Percentiles rank a stretch among this genome's conserved stretches.
These are phyloP conservation scores for Choloepus didactylus DNA, from an alignment of 2,797 vertebrate genomes.

Conservation along the genomic window DNA sequence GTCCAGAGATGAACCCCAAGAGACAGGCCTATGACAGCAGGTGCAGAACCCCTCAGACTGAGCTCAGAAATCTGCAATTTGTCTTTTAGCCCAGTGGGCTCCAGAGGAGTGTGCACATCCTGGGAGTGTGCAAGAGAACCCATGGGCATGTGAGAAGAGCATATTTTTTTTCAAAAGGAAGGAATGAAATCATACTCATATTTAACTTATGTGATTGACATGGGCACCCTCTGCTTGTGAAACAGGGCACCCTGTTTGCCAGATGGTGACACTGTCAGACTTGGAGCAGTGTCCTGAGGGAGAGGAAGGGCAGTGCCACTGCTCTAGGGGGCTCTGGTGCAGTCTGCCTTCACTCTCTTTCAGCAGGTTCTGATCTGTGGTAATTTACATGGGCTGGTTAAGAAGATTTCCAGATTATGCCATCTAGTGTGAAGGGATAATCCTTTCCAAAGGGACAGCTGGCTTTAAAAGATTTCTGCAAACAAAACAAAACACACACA, in stretches of 20 bases:
- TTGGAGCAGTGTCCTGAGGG: not conserved
- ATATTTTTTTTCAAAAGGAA: not conserved
- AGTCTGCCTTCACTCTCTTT: not conserved
- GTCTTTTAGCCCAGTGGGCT: too few relatives aligned
- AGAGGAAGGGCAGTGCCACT: too few relatives aligned
- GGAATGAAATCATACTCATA: not conserved
- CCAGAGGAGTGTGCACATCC: not conserved
- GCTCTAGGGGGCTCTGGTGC: not conserved
- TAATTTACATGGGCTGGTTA: not conserved
- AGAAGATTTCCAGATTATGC: conserved; percentile 54
- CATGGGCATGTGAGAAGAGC: not conserved
- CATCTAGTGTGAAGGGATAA: not conserved
- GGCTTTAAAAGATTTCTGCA: conserved; percentile 44
- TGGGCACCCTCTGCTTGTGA: not conserved
- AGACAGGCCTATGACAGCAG: not conserved
- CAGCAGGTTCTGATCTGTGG: not conserved
- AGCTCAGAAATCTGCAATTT: not conserved
- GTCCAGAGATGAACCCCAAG: not conserved
- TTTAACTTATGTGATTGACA: not conserved
- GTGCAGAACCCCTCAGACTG: not conserved
- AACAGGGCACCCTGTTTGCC: not conserved
- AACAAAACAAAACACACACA: conserved; percentile 21
- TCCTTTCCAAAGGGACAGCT: not conserved
- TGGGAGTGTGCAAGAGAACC: not conserved
- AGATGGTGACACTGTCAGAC: not conserved